These are phyloP conservation scores for Diabrotica balteata DNA, from an alignment of 2,888 invertebrate genomes.

Conservation along the genomic window DNA sequence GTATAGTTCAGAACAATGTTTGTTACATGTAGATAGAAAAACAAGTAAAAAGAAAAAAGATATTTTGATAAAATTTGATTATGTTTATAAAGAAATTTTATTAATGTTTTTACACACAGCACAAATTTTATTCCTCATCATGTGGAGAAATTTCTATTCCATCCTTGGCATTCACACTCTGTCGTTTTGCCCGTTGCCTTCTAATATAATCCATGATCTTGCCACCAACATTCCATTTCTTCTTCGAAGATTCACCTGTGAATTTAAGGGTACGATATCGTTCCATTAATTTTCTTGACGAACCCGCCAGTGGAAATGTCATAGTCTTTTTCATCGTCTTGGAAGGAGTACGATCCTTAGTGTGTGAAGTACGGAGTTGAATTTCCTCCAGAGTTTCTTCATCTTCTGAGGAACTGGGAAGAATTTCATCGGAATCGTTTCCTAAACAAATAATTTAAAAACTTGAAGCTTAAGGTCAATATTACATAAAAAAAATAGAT, in stretches of 20 bases:
- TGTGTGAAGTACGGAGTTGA: constrained; percentile 25
- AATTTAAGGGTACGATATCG: constrained; percentile 43
- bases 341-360: constrained; percentile 14
- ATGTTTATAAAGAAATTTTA: too few species aligned
- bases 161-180: constrained; percentile 29
- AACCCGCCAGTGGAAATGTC: constrained; percentile 45
- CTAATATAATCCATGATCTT: constrained; percentile 47
- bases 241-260: constrained; percentile 44
- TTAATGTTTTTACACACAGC: background rate
- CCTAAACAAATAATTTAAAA: background rate
- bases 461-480: too few species aligned
- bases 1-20: too few species aligned
- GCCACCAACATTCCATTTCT: constrained; percentile 48
- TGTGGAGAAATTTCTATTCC: constrained; percentile 30
- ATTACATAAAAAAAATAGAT: too few species aligned
- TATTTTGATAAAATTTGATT: too few species aligned
- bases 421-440: constrained; percentile 32
- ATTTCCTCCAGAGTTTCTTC: constrained; percentile 41
- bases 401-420: constrained; percentile 28
- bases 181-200: constrained; percentile 38
- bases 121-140: constrained; percentile 21
- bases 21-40: too few species aligned
- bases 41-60: too few species aligned
- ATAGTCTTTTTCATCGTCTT: constrained; percentile 39
- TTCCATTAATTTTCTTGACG: constrained; percentile 40